Base-by-base conservation (phyloP, 1,140 invertebrate species). In the Pseudomyrmex gracilis region DNA sequence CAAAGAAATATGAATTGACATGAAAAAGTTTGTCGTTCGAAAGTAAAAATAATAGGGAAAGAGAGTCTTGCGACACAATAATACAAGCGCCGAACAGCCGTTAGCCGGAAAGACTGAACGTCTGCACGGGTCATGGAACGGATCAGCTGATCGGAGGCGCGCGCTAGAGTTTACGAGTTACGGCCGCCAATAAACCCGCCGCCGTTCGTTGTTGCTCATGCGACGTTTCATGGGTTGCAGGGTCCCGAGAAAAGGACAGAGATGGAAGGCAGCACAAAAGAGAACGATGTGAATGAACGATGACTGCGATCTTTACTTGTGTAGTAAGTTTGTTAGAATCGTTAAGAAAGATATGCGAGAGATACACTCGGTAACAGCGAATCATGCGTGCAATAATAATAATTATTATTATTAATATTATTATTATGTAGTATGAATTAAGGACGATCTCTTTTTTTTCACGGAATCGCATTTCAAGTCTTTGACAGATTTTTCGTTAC, bases 101-200 rank as follows among this genome's bases (percentile, higher is more conserved):
- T 92, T 91, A 90, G 85, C 83, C 87, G 89, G 90, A 77, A 68
- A 85, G 85, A 90, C 85, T 84, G 89, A 90, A 83, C 67, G 84
- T 45, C 70, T 82, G 84, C 82, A 90, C 90, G 91, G 92, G 92
- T 94, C 93, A 93, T 94, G 91, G 92, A 93, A 94, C 91, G 91
- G 91, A 94, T 94, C 94, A 94, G 94, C 94, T 94, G 94, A 94
- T 94, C 93, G 91, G 91, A 94, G 93, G 92, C 92, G 93, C 90
- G 92, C 93, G 93, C 92, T 91, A 92, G 91, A 92, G 91, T 94
- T 94, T 94, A 94, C 93, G 94, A 94, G 93, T 94, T 94, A 94
- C 93, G 93, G 92, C 92, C 92, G 93, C 92, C 94, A 94, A 94
- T 94, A 94, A 94, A 94, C 92, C 90, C 86, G 90, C 90, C 90